Percentiles rank a stretch among this genome's conserved stretches.
phyloP scores from a whole-genome alignment of 92 coral and sea anemone genomes.

The Blastomussa wellsi region DNA sequence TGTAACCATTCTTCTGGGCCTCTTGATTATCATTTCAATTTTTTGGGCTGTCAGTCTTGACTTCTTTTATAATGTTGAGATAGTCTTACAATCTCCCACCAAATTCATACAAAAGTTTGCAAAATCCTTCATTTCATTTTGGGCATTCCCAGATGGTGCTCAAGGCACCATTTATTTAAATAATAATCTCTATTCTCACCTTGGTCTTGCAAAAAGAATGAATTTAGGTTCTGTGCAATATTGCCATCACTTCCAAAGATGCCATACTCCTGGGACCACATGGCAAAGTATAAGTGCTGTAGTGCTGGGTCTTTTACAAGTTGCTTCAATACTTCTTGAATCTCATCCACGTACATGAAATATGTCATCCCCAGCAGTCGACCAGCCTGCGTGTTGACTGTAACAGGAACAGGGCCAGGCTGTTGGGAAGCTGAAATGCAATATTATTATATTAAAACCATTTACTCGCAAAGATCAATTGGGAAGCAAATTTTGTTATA shows the following conservation, averaged over 20 bases:
- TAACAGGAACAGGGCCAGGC: constrained; percentile 30
- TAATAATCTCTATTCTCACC: not conserved
- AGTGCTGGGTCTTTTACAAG: constrained; percentile 15
- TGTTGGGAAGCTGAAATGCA: constrained; percentile 8
- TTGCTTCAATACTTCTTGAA: constrained; percentile 8
- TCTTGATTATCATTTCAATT: not conserved
- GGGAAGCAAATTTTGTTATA: too few relatives aligned
- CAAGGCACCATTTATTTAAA: too few relatives aligned
- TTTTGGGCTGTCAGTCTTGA: too few relatives aligned
- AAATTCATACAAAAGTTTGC: too few relatives aligned
- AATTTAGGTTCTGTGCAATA: not conserved
- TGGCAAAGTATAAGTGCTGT: constrained; percentile 1
- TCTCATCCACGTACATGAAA: constrained; percentile 36
- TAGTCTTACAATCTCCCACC: not conserved
- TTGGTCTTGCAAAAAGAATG: constrained; percentile 2
- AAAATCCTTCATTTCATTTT: too few relatives aligned
- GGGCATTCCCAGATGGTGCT: too few relatives aligned
- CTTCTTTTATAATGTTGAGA: not conserved
- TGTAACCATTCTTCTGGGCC: not conserved
- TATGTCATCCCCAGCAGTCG: constrained; percentile 23
- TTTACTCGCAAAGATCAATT: not conserved
- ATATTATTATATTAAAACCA: not conserved
- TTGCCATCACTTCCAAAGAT: constrained; percentile 9
- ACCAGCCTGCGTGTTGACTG: constrained; percentile 5
- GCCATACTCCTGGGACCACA: constrained; percentile 21